Evolutionary conservation across 2,113 vertebrate genomes (phyloP).

Genomic region (Opisthocomus hoazin): DNA sequence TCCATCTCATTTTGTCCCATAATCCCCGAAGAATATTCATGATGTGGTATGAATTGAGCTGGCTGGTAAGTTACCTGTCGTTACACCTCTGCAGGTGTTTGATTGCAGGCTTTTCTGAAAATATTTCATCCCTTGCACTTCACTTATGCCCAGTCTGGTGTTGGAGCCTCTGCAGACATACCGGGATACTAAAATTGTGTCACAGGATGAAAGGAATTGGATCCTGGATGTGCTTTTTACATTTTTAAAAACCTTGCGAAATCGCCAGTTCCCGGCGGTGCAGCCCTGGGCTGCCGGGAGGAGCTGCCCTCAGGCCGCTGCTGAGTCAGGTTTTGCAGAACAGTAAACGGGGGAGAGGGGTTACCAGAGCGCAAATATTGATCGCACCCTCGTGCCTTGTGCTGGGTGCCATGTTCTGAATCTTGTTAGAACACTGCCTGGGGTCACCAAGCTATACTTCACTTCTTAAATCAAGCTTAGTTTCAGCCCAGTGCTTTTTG

Average conservation of each 20-base stretch:
- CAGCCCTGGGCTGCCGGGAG: background rate
- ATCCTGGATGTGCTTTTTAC: background rate
- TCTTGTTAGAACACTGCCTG: background rate
- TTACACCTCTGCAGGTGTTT: background rate
- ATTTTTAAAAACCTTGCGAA: background rate
- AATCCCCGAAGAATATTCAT: background rate
- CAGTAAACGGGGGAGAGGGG: background rate
- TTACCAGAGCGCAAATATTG: background rate
- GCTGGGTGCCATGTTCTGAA: background rate
- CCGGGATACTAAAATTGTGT: background rate
- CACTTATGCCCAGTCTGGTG: background rate
- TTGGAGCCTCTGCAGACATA: background rate
- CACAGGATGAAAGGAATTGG: background rate
- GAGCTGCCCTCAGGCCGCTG: no score
- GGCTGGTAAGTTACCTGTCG: constrained; percentile 42
- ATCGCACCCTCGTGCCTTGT: rapidly evolving
- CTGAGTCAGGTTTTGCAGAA: background rate
- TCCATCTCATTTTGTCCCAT: background rate
- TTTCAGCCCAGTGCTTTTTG: background rate
- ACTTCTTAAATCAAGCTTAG: background rate
- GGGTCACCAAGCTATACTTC: background rate
- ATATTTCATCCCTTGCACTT: background rate
- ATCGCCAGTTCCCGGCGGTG: no score
- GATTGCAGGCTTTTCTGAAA: background rate
- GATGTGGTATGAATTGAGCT: background rate